Conservation (phyloP, 2,888 invertebrate genomes). For the Unio delphinus region DNA sequence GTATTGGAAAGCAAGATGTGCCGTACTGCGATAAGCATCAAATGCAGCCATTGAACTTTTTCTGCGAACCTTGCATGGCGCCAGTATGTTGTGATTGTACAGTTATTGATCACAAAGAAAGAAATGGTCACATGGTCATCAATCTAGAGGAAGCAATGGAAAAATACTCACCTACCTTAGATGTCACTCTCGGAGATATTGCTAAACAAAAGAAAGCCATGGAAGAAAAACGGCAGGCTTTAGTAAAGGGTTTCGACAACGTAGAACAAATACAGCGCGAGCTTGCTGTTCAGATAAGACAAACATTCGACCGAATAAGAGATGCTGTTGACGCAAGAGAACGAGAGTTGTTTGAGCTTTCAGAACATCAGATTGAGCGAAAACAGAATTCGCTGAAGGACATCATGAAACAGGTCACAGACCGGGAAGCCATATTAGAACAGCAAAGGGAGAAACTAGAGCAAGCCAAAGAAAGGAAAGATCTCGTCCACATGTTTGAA, state of each 20-base stretch:
- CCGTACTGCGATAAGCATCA: constrained; percentile 63
- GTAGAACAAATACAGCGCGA: constrained; percentile 58
- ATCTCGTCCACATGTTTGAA: constrained; percentile 58
- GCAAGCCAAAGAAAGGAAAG: constrained; percentile 52
- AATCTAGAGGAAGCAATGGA: constrained; percentile 62
- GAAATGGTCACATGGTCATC: constrained; percentile 57
- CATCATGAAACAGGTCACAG: constrained; percentile 47
- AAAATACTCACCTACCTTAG: constrained; percentile 62
- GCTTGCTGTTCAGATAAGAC: constrained; percentile 56
- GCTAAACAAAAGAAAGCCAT: constrained; percentile 41
- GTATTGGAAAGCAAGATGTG: constrained; percentile 54
- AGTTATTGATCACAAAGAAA: constrained; percentile 63
- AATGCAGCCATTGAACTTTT: constrained; percentile 65
- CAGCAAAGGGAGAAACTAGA: constrained; percentile 47
- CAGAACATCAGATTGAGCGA: constrained; percentile 57
- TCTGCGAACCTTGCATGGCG: constrained; percentile 64
- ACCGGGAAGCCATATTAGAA: constrained; percentile 46
- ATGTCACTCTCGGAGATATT: constrained; percentile 55
- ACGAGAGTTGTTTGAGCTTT: constrained; percentile 53
- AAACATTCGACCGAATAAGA: constrained; percentile 57
- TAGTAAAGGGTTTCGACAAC: constrained; percentile 54
- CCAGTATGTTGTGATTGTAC: constrained; percentile 66
- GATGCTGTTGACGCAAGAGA: constrained; percentile 59
- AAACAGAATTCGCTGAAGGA: constrained; percentile 54
- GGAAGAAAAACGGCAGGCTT: constrained; percentile 48